phyloP scores from a whole-genome alignment of 2,113 vertebrate species.

The Trichechus manatus region DNA sequence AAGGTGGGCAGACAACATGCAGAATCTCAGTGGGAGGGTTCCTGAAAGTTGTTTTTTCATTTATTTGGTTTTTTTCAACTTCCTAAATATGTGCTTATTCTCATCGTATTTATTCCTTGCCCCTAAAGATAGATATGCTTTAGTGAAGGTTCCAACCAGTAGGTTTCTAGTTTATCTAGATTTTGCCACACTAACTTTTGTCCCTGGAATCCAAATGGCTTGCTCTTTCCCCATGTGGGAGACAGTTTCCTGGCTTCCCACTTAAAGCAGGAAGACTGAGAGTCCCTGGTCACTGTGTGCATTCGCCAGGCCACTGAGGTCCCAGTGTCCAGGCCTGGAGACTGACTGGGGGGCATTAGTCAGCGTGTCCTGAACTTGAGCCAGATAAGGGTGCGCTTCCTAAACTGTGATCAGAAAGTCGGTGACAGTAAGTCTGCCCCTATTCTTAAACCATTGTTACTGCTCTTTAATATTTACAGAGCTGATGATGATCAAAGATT shows the following conservation, averaged over 20 bases:
- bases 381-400: constrained; percentile 84
- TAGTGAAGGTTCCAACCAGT: neutral
- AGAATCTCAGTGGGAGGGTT: neutral
- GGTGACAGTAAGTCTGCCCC: constrained; percentile 86
- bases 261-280: constrained; percentile 48
- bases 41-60: neutral
- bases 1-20: neutral
- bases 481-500: constrained; percentile 75
- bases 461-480: constrained; percentile 79
- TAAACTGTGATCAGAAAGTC: constrained; percentile 80
- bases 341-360: constrained; percentile 76
- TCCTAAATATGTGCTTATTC: neutral
- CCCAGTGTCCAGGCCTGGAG: constrained; percentile 80
- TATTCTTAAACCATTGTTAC: constrained; percentile 83
- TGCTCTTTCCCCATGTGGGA: neutral
- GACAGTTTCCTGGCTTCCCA: constrained; percentile 56
- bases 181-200: neutral
- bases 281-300: constrained; percentile 57
- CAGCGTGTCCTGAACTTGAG: constrained; percentile 83
- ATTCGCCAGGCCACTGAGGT: constrained; percentile 70
- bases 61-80: neutral
- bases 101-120: neutral
- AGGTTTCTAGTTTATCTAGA: neutral
- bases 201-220: constrained; percentile 15
- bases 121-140: neutral